These are phyloP conservation scores for Intellagama lesueurii DNA, from an alignment of 2,797 vertebrate species.

Conservation along the genomic window DNA sequence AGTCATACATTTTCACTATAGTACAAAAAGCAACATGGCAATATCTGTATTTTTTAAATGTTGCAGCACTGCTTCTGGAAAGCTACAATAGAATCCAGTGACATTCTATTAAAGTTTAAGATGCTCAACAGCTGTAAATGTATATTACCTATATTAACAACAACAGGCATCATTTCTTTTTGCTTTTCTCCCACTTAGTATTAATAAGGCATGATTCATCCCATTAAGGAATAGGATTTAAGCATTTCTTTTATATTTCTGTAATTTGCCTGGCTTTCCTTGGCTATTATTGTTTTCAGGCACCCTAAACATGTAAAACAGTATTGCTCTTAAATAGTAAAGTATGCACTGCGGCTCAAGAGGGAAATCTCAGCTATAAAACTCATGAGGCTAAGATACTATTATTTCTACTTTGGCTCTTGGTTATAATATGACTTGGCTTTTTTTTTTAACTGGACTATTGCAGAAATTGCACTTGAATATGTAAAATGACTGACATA, in stretches of 20 bases:
- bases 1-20: constrained; percentile 32
- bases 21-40: constrained; percentile 48
- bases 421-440: too few relatives aligned
- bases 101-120: constrained; percentile 12
- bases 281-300: not conserved
- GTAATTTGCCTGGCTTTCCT: constrained; percentile 23
- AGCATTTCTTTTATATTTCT: not conserved
- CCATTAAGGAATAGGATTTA: constrained; percentile 4
- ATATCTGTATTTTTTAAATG: not conserved
- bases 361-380: not conserved
- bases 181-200: constrained; percentile 7
- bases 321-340: accelerated
- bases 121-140: constrained; percentile 37
- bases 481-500: too few relatives aligned
- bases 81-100: constrained; percentile 2
- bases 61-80: constrained; percentile 20
- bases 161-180: not conserved
- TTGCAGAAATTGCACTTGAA: too few relatives aligned
- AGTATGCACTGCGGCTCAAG: not conserved
- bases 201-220: not conserved
- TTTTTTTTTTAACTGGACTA: too few relatives aligned
- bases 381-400: not conserved
- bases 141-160: constrained; percentile 17
- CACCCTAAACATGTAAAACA: not conserved
- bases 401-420: too few relatives aligned